These are phyloP conservation scores for Scaptomyza polygonia DNA, from an alignment of 2,888 invertebrate genomes.

Conservation along the genomic window DNA sequence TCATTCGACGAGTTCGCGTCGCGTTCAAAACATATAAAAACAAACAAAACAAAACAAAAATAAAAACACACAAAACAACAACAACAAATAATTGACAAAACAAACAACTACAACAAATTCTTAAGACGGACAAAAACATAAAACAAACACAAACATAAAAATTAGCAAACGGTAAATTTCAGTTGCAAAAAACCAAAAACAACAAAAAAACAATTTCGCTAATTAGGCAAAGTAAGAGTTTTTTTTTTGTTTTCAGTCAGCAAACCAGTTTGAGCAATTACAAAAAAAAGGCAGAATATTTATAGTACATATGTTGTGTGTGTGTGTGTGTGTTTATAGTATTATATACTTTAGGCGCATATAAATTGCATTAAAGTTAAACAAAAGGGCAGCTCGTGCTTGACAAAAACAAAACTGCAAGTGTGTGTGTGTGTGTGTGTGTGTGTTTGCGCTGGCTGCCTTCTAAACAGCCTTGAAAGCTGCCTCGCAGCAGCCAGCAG, in stretches of 20 bases:
- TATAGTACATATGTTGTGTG: constrained; percentile 8
- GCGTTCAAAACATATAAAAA: constrained; percentile 38
- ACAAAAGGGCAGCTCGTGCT: constrained; percentile 68
- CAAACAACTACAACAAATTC: constrained; percentile 19
- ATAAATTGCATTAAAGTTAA: constrained; percentile 52
- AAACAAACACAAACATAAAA: constrained; percentile 23
- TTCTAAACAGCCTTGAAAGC: constrained; percentile 81
- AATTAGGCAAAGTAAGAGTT: constrained; percentile 51
- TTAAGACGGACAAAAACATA: constrained; percentile 30
- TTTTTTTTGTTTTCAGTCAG: constrained; percentile 2
- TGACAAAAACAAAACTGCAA: constrained; percentile 59
- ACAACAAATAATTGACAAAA: constrained; percentile 20
- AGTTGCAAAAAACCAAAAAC: constrained; percentile 14
- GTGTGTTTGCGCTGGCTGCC: constrained; percentile 55
- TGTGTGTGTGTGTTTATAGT: constrained; percentile 3
- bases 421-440: constrained; percentile 37
- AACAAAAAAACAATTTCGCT: constrained; percentile 37
- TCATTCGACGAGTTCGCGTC: constrained; percentile 65
- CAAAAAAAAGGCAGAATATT: constrained; percentile 26
- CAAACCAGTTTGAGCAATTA: constrained; percentile 40
- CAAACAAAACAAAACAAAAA: constrained; percentile 8
- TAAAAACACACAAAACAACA: constrained; percentile 26
- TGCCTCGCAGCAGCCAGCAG: constrained; percentile 53
- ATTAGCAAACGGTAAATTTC: constrained; percentile 49
- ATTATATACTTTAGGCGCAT: constrained; percentile 13